Evolutionary conservation across 2,797 vertebrate species (phyloP).

Genomic region (Peromyscus aztecus): DNA sequence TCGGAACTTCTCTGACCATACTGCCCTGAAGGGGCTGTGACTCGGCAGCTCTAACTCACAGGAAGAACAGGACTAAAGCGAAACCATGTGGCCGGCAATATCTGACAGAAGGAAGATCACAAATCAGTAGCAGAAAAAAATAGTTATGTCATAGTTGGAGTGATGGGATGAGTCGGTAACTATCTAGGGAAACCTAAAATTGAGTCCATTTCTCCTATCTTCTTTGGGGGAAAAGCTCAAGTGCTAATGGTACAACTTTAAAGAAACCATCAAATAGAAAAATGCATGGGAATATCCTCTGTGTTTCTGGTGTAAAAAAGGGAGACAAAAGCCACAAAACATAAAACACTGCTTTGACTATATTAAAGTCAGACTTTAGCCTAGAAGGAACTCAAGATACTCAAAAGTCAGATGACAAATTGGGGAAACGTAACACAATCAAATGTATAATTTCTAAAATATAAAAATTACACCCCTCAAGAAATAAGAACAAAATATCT

Average conservation of each 20-base stretch:
- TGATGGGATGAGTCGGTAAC: neutral
- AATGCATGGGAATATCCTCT: neutral
- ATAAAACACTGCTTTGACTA: neutral
- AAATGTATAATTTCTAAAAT: constrained; percentile 44
- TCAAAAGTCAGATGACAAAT: constrained; percentile 15
- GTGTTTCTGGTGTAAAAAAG: neutral
- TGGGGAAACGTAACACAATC: neutral
- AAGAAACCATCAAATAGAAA: constrained; percentile 1
- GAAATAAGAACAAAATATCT: constrained; percentile 38
- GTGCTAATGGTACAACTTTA: neutral
- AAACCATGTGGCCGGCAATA: neutral
- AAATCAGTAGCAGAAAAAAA: neutral
- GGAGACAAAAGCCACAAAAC: constrained; percentile 42
- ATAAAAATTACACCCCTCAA: constrained; percentile 49
- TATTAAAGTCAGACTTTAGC: constrained; percentile 19
- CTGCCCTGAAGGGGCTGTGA: neutral
- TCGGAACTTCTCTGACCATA: neutral
- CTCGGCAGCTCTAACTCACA: neutral
- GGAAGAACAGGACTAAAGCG: neutral
- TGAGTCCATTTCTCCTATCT: neutral
- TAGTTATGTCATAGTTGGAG: neutral
- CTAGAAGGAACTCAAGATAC: neutral
- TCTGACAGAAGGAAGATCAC: constrained; percentile 10
- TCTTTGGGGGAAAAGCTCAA: constrained; percentile 24
- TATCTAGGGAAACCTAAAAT: constrained; percentile 39